phyloP scores from a whole-genome alignment of 2,113 vertebrate genomes.

The Saguinus imperator region DNA sequence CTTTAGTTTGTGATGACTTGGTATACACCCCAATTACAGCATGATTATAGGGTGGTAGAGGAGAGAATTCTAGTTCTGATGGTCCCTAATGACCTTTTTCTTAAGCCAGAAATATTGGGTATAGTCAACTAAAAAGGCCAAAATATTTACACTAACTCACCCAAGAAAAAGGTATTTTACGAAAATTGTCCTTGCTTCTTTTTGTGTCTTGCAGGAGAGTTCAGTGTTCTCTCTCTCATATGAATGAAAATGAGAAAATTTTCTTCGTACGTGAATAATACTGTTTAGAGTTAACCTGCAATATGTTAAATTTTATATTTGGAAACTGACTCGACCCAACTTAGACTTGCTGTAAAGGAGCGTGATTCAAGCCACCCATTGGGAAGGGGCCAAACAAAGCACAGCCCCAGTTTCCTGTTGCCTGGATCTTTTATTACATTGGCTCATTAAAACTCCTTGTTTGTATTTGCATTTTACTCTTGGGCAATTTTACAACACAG shows the following conservation, averaged over 20 bases:
- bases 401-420: conserved; percentile 68
- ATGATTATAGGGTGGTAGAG: background rate
- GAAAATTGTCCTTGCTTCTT: background rate
- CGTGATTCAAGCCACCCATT: background rate
- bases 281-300: background rate
- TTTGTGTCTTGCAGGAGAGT: conserved; percentile 27
- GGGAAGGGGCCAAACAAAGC: conserved; percentile 16
- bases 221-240: background rate
- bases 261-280: conserved; percentile 19
- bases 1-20: background rate
- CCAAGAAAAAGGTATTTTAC: background rate
- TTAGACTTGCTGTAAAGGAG: conserved; percentile 10
- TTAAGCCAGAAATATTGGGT: background rate
- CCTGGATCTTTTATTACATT: conserved; percentile 76
- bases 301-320: conserved; percentile 42
- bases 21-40: background rate
- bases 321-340: conserved; percentile 13
- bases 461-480: conserved; percentile 84
- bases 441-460: conserved; percentile 81
- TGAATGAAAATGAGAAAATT: background rate
- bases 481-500: conserved; percentile 78
- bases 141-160: conserved; percentile 31
- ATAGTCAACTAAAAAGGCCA: background rate
- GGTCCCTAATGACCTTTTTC: background rate
- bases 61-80: conserved; percentile 20